Base-by-base conservation (phyloP, 2,113 vertebrate genomes). In the Tenebrosternarchus preto region DNA sequence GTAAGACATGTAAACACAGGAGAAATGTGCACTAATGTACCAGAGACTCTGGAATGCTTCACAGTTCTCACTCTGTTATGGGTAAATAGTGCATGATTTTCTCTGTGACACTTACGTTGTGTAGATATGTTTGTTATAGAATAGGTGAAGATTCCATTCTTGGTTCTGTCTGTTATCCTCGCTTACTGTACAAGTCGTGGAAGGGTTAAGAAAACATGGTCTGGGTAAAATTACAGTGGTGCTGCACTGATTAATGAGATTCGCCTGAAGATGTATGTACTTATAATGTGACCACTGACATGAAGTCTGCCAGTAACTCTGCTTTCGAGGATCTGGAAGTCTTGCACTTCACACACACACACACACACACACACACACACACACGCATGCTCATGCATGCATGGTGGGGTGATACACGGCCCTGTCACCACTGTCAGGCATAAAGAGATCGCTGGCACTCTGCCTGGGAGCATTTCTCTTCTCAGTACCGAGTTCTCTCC, bases 401-500 rank as follows among this genome's bases (percentile, higher is more conserved):
- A 76, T 22, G 69, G 22, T 73, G 46, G 31, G 12, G 33, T 74
- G 77, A 73, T 55, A 56, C 33, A 53, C 24, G 12, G 60, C 50
- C 29, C 60, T 80, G 71, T 85, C 70, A 85, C 8, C 63, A 73
- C 55, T 31, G n/a, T 75, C 36, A 25, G 63, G 7, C 29, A 15
- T n/a, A 29, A 63, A 46, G 70, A 60, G 59, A 25, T 20, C 20
- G 56, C 46, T 85, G 81, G 78, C 84, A 64, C 0, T 2, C 56
- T 66, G 81, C 74, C 78, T 36, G 53, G 71, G 71, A 64, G 19
- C 74, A 63, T 31, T 77, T 78, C 56, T 29, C 27, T 69, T 31
- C 27, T 82, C 55, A 71, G 33, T 53, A 22, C 16, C 4, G 39
- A 24, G 63, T 53, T 73, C 55, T 33, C 69, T 57, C 53, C 70